Percentiles rank a stretch among this genome's conserved stretches.
phyloP scores from a whole-genome alignment of 2,113 vertebrate species.

The Tragelaphus imberbis region DNA sequence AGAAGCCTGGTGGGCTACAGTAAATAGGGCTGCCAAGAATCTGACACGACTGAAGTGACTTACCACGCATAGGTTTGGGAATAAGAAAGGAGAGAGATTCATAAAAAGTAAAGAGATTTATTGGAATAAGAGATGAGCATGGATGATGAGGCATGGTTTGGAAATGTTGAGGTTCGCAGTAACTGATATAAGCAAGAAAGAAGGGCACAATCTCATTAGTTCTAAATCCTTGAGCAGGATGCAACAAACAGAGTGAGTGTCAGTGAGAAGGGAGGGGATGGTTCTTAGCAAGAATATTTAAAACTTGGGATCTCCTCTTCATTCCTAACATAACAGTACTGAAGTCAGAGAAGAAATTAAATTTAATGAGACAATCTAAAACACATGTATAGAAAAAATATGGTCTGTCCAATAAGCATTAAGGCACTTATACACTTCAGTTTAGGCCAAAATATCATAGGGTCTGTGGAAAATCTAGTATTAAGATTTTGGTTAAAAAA shows the following conservation, averaged over 20 bases:
- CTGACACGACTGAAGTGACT: background rate
- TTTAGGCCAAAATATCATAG: background rate
- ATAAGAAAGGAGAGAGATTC: background rate
- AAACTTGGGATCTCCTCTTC: background rate
- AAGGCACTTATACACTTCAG: accelerated
- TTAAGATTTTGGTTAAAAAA: background rate
- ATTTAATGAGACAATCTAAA: background rate
- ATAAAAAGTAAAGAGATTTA: background rate
- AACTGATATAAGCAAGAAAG: background rate
- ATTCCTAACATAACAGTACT: background rate
- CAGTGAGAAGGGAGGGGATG: background rate
- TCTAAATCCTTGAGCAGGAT: background rate
- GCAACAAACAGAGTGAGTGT: background rate
- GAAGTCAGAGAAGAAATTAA: background rate
- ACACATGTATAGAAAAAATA: background rate
- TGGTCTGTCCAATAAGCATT: background rate
- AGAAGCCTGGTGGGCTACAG: background rate
- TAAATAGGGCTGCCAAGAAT: background rate
- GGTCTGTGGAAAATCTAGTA: background rate
- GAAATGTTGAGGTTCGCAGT: background rate
- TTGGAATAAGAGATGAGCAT: background rate
- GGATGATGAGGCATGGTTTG: background rate
- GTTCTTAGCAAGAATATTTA: background rate
- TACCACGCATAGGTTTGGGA: background rate
- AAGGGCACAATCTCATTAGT: background rate